Evolutionary conservation across 2,797 vertebrate genomes (phyloP).

Genomic region (Coreius guichenoti): DNA sequence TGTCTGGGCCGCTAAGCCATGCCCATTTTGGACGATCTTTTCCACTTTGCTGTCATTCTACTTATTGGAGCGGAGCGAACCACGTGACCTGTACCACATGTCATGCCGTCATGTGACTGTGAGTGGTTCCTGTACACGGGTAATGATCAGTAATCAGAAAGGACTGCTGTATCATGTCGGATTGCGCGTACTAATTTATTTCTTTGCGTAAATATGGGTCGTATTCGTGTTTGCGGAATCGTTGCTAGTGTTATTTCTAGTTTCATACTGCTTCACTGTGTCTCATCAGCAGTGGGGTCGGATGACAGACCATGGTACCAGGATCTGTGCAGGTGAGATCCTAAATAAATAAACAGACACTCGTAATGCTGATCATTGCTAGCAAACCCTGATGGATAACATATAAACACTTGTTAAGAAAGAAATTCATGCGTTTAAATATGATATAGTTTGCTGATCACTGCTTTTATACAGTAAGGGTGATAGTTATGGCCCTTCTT

Average conservation of each 20-base stretch:
- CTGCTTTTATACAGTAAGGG: background rate
- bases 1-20: background rate
- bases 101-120: constrained; percentile 73
- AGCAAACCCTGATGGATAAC: too few relatives aligned
- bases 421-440: background rate
- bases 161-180: constrained; percentile 79
- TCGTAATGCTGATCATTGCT: background rate
- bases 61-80: background rate
- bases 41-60: background rate
- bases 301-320: constrained; percentile 69
- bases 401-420: background rate
- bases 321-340: constrained; percentile 80
- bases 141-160: constrained; percentile 26
- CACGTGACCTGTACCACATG: constrained; percentile 50
- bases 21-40: background rate
- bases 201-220: constrained; percentile 63
- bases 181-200: constrained; percentile 51
- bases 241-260: constrained; percentile 36
- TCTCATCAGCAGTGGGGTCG: constrained; percentile 52
- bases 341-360: constrained; percentile 34
- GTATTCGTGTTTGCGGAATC: constrained; percentile 32
- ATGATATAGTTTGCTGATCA: too few relatives aligned
- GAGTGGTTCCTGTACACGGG: constrained; percentile 74
- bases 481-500: constrained; percentile 4
- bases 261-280: constrained; percentile 48